A percentile compares a stretch with the other conserved stretches of the same genome.
These are phyloP conservation scores for Hydrozoanthus gracilis DNA, from an alignment of 92 coral and sea anemone genomes.

Conservation along the genomic window DNA sequence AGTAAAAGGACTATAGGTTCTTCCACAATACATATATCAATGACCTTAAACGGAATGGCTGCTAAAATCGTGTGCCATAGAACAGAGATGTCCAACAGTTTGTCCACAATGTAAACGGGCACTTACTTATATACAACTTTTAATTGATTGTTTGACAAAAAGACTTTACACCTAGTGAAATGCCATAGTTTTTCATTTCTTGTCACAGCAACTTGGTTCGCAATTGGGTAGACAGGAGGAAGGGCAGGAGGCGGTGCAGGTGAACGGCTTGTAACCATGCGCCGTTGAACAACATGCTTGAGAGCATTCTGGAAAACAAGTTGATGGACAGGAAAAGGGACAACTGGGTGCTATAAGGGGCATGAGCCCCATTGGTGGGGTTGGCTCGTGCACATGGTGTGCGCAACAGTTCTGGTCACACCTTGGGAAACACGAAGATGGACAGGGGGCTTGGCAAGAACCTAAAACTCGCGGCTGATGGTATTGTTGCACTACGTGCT, in stretches of 20 bases:
- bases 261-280: background rate
- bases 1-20: too few species aligned
- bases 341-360: constrained; percentile 30
- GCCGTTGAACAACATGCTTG: constrained; percentile 9
- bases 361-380: constrained; percentile 31
- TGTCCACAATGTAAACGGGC: too few species aligned
- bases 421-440: constrained; percentile 12
- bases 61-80: too few species aligned
- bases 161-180: too few species aligned
- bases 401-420: constrained; percentile 45
- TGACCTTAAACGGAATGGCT: too few species aligned
- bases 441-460: constrained; percentile 25
- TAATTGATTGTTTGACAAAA: too few species aligned
- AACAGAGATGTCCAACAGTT: too few species aligned
- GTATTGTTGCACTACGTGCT: background rate
- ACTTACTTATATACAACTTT: too few species aligned
- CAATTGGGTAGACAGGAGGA: constrained; percentile 27
- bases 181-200: constrained; percentile 13
- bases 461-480: background rate
- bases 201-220: constrained; percentile 43
- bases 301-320: constrained; percentile 23
- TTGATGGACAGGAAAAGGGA: constrained; percentile 27
- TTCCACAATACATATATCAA: too few species aligned
- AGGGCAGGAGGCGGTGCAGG: constrained; percentile 26
- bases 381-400: constrained; percentile 42